These are phyloP conservation scores for Nyctibius grandis DNA, from an alignment of 2,797 vertebrate species.

Conservation along the genomic window DNA sequence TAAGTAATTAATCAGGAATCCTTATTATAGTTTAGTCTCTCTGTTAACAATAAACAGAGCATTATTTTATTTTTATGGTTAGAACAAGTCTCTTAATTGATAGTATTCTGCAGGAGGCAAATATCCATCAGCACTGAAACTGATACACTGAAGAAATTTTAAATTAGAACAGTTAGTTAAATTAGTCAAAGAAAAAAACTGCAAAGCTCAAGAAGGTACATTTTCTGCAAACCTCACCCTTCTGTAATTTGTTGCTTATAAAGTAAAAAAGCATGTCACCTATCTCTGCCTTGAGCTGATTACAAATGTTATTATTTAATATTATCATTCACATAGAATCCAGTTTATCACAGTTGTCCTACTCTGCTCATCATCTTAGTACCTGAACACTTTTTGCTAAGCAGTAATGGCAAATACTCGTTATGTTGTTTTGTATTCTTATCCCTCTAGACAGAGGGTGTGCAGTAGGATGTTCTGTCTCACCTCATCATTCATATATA, in stretches of 20 bases:
- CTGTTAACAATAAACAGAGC: neutral
- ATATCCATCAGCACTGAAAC: neutral
- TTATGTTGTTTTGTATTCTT: neutral
- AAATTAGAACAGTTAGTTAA: slow-evolving; percentile 8
- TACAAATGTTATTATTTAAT: neutral
- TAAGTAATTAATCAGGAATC: slow-evolving; percentile 82
- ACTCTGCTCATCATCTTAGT: neutral
- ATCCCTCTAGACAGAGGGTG: neutral
- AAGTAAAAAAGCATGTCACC: neutral
- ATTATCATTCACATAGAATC: neutral
- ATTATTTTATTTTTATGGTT: slow-evolving; percentile 53
- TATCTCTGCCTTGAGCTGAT: neutral
- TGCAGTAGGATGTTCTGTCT: neutral
- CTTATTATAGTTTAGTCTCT: neutral
- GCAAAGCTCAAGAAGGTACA: neutral
- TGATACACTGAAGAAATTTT: neutral
- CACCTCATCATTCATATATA: neutral
- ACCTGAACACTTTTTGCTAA: neutral
- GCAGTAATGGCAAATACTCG: neutral
- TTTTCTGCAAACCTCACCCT: neutral
- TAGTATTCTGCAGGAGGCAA: neutral
- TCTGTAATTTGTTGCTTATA: neutral
- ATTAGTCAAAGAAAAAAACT: neutral
- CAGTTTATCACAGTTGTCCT: neutral
- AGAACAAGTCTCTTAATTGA: slow-evolving; percentile 66